phyloP scores from a whole-genome alignment of 2,888 invertebrate species.

The Macrophya alboannulata region DNA sequence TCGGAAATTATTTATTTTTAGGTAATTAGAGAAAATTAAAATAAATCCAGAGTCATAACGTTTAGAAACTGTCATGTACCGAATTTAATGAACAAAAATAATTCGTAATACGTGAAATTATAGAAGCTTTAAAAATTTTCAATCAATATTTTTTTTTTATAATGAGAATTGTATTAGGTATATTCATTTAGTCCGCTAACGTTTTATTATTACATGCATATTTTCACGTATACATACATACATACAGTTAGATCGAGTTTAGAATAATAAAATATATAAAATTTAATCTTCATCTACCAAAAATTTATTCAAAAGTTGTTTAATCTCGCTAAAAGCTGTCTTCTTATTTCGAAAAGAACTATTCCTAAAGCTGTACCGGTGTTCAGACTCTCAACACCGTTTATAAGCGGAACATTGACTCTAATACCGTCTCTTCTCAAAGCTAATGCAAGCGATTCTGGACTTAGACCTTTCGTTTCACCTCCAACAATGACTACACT shows the following conservation, averaged over 20 bases:
- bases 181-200: neutral
- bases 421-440: conserved; percentile 83
- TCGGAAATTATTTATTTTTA: neutral
- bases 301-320: neutral
- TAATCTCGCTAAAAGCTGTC: conserved; percentile 81
- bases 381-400: conserved; percentile 92
- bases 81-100: too few relatives aligned
- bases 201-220: neutral
- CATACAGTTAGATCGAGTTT: neutral
- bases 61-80: too few relatives aligned
- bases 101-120: neutral
- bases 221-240: neutral
- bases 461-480: conserved; percentile 94
- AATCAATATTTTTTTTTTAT: neutral
- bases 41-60: too few relatives aligned
- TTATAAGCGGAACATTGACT: conserved; percentile 90
- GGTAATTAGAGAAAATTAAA: too few relatives aligned
- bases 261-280: conserved; percentile 6
- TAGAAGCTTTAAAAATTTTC: neutral
- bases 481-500: conserved; percentile 91
- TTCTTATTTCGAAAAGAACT: conserved; percentile 91
- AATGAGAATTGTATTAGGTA: neutral
- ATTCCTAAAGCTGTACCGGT: conserved; percentile 91
- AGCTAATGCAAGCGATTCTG: conserved; percentile 86
- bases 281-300: neutral